Evolutionary conservation across 2,888 invertebrate genomes (phyloP).

Genomic region (Seladonia tumulorum): DNA sequence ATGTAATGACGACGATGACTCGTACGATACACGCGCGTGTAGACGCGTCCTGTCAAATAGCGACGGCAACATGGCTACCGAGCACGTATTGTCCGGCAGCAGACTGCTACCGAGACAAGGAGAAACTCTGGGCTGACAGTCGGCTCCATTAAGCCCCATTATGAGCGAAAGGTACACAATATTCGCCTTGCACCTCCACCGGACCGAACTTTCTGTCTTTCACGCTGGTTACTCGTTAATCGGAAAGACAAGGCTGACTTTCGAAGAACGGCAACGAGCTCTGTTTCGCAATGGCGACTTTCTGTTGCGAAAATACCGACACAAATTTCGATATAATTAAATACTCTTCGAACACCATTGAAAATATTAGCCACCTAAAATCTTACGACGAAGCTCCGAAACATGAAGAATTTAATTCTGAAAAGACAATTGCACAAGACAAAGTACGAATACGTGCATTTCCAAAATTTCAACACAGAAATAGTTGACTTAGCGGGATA

Average conservation of each 20-base stretch:
- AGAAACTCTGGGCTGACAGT: slow-evolving; percentile 68
- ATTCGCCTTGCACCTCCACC: slow-evolving; percentile 58
- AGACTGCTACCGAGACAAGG: slow-evolving; percentile 60
- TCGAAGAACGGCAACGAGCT: slow-evolving; percentile 54
- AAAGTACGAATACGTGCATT: no score
- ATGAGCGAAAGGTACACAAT: slow-evolving; percentile 69
- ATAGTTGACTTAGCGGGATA: no score
- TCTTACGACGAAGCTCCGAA: no score
- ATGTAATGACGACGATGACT: slow-evolving; percentile 11
- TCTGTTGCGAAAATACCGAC: not conserved
- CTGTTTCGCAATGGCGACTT: slow-evolving; percentile 28
- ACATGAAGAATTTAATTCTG: no score
- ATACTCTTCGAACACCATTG: no score
- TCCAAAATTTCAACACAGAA: no score
- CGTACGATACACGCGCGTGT: not conserved
- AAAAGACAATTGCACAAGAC: no score
- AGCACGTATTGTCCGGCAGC: slow-evolving; percentile 67
- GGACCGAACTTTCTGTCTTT: slow-evolving; percentile 62
- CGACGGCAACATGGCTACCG: slow-evolving; percentile 81
- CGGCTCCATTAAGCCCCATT: slow-evolving; percentile 71
- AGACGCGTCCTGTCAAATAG: slow-evolving; percentile 50
- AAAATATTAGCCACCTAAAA: no score
- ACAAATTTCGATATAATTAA: no score
- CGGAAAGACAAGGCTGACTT: slow-evolving; percentile 56
- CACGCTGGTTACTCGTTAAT: slow-evolving; percentile 58